Conservation (phyloP, 2,113 vertebrate genomes). For the Scytalopus superciliaris region DNA sequence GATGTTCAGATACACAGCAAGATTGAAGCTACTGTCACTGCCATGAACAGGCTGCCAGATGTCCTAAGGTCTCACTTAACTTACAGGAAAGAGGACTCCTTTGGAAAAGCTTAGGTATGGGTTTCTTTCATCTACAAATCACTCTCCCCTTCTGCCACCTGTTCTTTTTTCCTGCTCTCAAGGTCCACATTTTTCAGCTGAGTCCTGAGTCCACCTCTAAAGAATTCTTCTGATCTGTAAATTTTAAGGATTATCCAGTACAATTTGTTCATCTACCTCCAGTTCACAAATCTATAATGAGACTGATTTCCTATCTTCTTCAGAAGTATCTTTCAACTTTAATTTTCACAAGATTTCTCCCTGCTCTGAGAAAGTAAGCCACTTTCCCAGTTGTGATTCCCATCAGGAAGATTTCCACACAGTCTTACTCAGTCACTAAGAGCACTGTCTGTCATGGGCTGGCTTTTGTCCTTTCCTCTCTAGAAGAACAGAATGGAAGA, state of each 20-base stretch:
- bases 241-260: not conserved
- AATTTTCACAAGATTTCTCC: not conserved
- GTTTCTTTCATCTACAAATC: not conserved
- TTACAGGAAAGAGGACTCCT: not conserved
- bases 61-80: not conserved
- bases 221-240: not conserved
- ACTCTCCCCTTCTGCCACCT: not conserved
- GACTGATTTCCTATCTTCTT: not conserved
- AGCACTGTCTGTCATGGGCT: not conserved
- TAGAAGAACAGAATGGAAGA: not conserved
- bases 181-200: not conserved
- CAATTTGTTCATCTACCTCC: not conserved
- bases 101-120: not conserved
- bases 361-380: not conserved
- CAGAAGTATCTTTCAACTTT: not conserved
- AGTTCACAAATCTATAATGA: not conserved
- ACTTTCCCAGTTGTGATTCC: not conserved
- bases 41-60: not conserved
- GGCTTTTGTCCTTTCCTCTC: not conserved
- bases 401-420: not conserved
- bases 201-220: not conserved
- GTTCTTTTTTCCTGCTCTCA: not conserved
- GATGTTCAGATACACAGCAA: not conserved
- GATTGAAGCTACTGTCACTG: not conserved
- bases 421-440: not conserved